A percentile compares a stretch with the other conserved stretches of the same genome.
phyloP scores from a whole-genome alignment of 2,797 vertebrate genomes.

The Meda fulgida region DNA sequence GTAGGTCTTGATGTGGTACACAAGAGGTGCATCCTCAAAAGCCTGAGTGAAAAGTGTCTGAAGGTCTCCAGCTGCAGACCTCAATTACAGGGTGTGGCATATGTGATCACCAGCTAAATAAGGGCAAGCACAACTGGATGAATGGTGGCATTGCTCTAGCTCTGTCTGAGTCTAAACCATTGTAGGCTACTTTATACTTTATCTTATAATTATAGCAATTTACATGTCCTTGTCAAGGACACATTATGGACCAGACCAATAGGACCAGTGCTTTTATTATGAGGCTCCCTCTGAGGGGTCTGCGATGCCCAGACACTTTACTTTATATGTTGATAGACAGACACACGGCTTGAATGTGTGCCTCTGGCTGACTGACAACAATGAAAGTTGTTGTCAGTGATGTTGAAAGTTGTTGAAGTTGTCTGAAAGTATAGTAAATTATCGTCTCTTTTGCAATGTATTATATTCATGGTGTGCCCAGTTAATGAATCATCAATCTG shows the following conservation, averaged over 20 bases:
- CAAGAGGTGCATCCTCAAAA: background rate
- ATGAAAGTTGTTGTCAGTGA: too few relatives aligned
- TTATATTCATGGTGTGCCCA: too few relatives aligned
- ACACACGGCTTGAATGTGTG: background rate
- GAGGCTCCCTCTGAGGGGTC: background rate
- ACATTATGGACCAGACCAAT: constrained; percentile 1
- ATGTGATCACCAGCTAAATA: constrained; percentile 33
- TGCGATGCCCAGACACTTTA: background rate
- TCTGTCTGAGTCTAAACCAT: constrained; percentile 9
- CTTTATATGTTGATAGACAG: background rate
- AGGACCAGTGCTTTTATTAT: background rate
- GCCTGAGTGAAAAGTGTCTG: constrained; percentile 11
- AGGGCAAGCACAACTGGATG: constrained; percentile 32
- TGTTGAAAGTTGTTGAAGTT: too few relatives aligned
- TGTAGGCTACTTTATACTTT: constrained; percentile 15
- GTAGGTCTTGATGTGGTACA: constrained; percentile 47
- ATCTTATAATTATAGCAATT: constrained; percentile 22
- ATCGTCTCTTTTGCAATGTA: background rate
- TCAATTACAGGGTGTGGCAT: constrained; percentile 58
- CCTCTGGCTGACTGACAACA: background rate
- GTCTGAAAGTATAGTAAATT: background rate
- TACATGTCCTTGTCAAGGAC: background rate
- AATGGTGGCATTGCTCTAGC: constrained; percentile 13
- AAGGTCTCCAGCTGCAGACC: constrained; percentile 45
- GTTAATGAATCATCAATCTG: too few relatives aligned